phyloP scores from a whole-genome alignment of 2,888 invertebrate species.

The Caenorhabditis sp. region DNA sequence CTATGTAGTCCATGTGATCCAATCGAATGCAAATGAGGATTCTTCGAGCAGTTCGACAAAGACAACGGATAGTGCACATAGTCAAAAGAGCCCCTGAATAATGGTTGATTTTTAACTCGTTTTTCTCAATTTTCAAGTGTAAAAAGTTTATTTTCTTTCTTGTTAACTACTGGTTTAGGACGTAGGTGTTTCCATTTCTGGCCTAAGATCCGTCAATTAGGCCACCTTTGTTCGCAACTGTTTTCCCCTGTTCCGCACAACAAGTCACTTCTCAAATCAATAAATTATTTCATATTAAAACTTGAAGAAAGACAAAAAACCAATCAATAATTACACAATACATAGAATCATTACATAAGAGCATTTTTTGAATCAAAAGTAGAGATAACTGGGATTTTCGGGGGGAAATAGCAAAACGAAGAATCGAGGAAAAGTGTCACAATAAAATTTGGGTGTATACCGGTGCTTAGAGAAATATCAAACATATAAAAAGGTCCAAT shows the following conservation, averaged over 20 bases:
- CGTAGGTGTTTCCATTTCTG: too few species aligned
- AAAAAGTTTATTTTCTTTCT: neutral
- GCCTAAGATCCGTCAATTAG: too few species aligned
- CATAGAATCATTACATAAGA: neutral
- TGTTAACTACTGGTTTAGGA: too few species aligned
- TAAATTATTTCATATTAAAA: neutral
- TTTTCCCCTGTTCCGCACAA: too few species aligned
- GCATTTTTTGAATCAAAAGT: neutral
- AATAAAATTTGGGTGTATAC: neutral
- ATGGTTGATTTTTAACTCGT: neutral
- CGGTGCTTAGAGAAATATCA: neutral
- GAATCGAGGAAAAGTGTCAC: neutral
- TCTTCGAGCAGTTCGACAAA: slow-evolving; percentile 18
- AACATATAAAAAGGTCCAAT: neutral
- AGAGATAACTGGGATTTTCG: slow-evolving; percentile 3
- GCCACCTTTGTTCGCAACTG: too few species aligned
- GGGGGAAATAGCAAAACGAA: neutral
- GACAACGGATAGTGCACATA: neutral
- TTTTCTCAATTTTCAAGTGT: slow-evolving; percentile 1
- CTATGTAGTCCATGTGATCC: slow-evolving; percentile 12
- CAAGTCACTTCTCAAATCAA: too few species aligned
- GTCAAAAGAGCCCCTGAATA: neutral
- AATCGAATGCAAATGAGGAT: neutral
- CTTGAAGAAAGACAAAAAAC: neutral
- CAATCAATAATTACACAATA: neutral